Evolutionary conservation across 35 echinoderm and acorn worm genomes (phyloP).

Genomic region (Ophiothrix spiculata): DNA sequence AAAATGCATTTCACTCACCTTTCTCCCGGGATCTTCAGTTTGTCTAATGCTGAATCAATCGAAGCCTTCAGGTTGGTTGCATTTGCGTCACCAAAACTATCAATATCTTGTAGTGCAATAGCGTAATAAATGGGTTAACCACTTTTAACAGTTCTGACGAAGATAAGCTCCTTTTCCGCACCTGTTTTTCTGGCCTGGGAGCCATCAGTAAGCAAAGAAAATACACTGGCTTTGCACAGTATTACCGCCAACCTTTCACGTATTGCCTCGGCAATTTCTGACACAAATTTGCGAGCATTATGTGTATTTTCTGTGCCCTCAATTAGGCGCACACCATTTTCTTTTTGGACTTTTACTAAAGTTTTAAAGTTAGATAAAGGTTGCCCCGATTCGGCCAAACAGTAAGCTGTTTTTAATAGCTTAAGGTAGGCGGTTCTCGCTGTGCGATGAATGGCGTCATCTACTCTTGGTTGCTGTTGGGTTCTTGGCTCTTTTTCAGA

Average conservation of each 20-base stretch:
- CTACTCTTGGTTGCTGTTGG: slow-evolving; percentile 29
- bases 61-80: slow-evolving; percentile 44
- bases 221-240: slow-evolving; percentile 23
- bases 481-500: neutral
- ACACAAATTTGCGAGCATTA: slow-evolving; percentile 38
- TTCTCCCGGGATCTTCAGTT: slow-evolving; percentile 10
- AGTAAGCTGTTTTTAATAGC: slow-evolving; percentile 60
- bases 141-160: slow-evolving; percentile 25
- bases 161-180: slow-evolving; percentile 40
- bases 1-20: too few species aligned
- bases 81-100: slow-evolving; percentile 56
- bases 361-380: slow-evolving; percentile 51
- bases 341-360: slow-evolving; percentile 41
- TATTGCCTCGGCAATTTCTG: slow-evolving; percentile 51
- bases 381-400: slow-evolving; percentile 23
- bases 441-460: slow-evolving; percentile 7
- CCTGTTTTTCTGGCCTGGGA: slow-evolving; percentile 54
- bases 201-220: slow-evolving; percentile 57
- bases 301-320: slow-evolving; percentile 15
- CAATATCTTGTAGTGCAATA: slow-evolving; percentile 57
- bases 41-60: slow-evolving; percentile 33
- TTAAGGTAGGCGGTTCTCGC: slow-evolving; percentile 47
- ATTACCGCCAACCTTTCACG: slow-evolving; percentile 25
- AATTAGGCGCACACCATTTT: slow-evolving; percentile 31
- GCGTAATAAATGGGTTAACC: slow-evolving; percentile 41